phyloP scores from a whole-genome alignment of 2,113 vertebrate species.

The Crotalus horridus region DNA sequence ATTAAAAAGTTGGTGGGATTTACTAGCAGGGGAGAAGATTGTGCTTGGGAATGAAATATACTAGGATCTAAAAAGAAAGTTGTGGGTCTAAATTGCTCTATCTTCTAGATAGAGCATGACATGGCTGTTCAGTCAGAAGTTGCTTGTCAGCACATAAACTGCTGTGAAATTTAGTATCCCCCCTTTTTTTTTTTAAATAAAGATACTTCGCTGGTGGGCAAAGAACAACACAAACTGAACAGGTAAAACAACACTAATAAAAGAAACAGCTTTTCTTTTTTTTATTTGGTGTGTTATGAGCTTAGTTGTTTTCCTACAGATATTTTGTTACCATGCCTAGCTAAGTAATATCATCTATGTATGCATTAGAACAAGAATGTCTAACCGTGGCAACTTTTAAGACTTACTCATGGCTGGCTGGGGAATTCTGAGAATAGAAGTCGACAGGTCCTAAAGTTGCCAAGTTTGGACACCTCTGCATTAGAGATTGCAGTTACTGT shows the following conservation, averaged over 20 bases:
- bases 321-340: not conserved
- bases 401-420: not conserved
- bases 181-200: not conserved
- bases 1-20: not conserved
- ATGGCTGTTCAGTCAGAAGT: not conserved
- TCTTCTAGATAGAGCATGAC: not conserved
- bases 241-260: not conserved
- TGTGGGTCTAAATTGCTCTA: no score
- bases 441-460: not conserved
- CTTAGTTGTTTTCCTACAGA: not conserved
- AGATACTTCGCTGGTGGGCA: not conserved
- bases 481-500: not conserved
- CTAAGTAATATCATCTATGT: not conserved
- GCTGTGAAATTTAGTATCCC: not conserved
- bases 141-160: not conserved
- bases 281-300: not conserved
- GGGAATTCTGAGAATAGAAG: not conserved
- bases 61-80: not conserved
- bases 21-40: not conserved
- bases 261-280: not conserved
- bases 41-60: not conserved
- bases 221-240: not conserved
- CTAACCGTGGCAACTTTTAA: not conserved
- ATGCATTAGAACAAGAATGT: not conserved
- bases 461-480: not conserved